These are phyloP conservation scores for Rotaria sp. DNA, from an alignment of 2,888 invertebrate species.

Conservation along the genomic window DNA sequence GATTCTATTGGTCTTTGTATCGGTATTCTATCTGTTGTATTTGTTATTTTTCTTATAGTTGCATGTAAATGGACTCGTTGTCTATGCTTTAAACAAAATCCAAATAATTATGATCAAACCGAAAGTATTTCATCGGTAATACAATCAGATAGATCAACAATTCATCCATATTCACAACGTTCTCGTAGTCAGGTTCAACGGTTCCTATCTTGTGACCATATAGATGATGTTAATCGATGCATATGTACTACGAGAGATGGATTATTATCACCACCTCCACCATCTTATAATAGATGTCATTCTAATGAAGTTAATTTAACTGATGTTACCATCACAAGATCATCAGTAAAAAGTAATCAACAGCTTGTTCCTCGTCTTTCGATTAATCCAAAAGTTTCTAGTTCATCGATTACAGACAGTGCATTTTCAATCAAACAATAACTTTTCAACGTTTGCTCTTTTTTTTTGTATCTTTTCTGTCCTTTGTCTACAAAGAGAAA, in stretches of 20 bases:
- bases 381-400: not conserved
- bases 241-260: not conserved
- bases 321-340: not conserved
- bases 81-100: not conserved
- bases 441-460: not conserved
- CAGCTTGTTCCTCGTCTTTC: not conserved
- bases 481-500: not conserved
- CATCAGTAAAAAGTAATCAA: not conserved
- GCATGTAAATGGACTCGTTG: constrained; percentile 2
- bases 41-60: not conserved
- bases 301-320: not conserved
- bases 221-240: not conserved
- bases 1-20: not conserved
- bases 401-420: not conserved
- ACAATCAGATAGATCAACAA: not conserved
- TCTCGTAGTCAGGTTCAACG: not conserved
- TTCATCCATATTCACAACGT: not conserved
- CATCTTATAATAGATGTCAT: not conserved
- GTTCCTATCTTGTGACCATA: not conserved
- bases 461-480: not conserved
- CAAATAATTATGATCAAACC: not conserved
- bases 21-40: not conserved
- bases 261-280: not conserved
- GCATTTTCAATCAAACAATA: not conserved
- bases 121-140: not conserved